These are phyloP conservation scores for Rallus crepitans DNA, from an alignment of 2,797 vertebrate genomes.

Conservation along the genomic window DNA sequence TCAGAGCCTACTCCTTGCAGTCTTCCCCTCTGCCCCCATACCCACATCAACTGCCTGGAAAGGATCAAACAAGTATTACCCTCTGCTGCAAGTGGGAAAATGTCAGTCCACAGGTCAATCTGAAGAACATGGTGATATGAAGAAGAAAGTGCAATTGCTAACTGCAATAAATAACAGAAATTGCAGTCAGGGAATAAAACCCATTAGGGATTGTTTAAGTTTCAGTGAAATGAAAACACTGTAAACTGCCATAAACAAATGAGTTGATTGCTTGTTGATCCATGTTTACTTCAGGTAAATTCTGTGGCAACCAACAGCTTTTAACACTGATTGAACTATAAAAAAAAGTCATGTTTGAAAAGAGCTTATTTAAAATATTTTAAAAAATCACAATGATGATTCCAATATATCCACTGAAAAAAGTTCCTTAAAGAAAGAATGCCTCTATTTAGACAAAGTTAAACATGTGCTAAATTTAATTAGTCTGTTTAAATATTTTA, in stretches of 20 bases:
- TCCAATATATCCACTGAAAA: background rate
- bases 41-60: background rate
- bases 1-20: background rate
- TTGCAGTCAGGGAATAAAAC: background rate
- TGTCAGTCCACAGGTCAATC: background rate
- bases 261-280: background rate
- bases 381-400: background rate
- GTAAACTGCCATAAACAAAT: background rate
- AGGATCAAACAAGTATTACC: background rate
- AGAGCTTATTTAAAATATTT: background rate
- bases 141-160: background rate
- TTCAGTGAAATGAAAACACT: background rate
- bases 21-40: background rate
- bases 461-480: background rate
- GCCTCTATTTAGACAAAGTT: background rate
- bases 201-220: background rate
- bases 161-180: background rate
- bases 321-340: background rate
- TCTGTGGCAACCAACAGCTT: background rate
- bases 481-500: background rate
- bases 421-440: background rate
- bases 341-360: background rate
- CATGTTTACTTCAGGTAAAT: background rate
- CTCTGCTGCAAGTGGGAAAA: background rate
- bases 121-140: background rate